These are phyloP conservation scores for Bostrychus sinensis DNA, from an alignment of 2,113 vertebrate genomes.

Conservation along the genomic window DNA sequence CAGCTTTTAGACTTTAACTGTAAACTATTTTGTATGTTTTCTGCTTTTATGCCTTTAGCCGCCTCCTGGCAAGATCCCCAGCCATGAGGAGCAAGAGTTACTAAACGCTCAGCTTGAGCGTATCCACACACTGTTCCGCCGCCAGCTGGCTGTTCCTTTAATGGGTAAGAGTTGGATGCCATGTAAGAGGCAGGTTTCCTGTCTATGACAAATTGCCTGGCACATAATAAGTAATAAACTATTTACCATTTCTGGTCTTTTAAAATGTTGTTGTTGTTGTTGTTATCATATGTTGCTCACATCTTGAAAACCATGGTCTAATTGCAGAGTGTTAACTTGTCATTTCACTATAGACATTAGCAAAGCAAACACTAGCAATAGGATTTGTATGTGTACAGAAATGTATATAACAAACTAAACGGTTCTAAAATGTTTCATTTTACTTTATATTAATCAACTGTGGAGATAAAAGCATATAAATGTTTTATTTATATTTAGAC, in stretches of 20 bases:
- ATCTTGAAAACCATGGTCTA: too few relatives aligned
- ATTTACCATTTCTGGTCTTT: too few relatives aligned
- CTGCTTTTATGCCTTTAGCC: constrained; percentile 79
- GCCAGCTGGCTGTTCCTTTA: constrained; percentile 91
- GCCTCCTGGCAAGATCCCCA: constrained; percentile 85
- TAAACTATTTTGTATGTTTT: constrained; percentile 44
- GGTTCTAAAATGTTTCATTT: too few relatives aligned
- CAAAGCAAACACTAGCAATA: not conserved
- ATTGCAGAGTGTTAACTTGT: too few relatives aligned
- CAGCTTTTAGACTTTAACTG: not conserved
- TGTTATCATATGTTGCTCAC: too few relatives aligned
- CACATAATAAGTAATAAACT: constrained; percentile 12
- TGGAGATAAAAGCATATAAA: too few relatives aligned
- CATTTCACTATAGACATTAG: not conserved
- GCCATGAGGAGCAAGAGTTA: constrained; percentile 87
- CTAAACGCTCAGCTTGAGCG: constrained; percentile 87
- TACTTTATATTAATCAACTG: too few relatives aligned
- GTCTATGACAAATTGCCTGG: not conserved
- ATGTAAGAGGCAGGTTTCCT: constrained; percentile 9
- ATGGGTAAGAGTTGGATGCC: constrained; percentile 83
- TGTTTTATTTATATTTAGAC: constrained; percentile 73
- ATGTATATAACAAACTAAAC: too few relatives aligned
- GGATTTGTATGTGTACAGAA: not conserved
- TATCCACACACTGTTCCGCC: constrained; percentile 91
- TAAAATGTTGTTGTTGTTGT: too few relatives aligned